phyloP scores from a whole-genome alignment of 37 sponge, comb jelly and placozoan genomes.

The Diacarnus erythraeanus region DNA sequence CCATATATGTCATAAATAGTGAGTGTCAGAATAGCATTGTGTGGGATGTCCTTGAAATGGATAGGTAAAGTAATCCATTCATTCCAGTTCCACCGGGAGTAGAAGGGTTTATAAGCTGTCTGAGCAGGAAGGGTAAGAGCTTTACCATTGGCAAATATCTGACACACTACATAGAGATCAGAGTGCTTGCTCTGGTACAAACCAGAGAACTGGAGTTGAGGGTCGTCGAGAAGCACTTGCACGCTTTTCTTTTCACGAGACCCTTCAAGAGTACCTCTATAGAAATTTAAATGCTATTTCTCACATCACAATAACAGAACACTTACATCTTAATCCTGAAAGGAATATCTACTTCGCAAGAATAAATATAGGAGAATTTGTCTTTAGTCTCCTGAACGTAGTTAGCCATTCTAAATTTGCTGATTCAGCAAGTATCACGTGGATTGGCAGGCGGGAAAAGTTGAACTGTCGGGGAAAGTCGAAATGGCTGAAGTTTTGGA shows the following conservation, averaged over 20 bases:
- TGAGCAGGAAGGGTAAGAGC: slow-evolving; percentile 80
- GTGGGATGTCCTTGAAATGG: slow-evolving; percentile 83
- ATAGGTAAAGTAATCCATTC: slow-evolving; percentile 89
- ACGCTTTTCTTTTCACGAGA: slow-evolving; percentile 64
- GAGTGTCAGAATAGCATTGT: slow-evolving; percentile 72
- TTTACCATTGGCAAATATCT: slow-evolving; percentile 81
- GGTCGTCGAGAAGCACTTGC: slow-evolving; percentile 70
- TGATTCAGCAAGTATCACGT: neutral
- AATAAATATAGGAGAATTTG: slow-evolving; percentile 80
- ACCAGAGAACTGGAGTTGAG: slow-evolving; percentile 87
- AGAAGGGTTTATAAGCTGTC: slow-evolving; percentile 94
- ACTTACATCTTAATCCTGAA: slow-evolving; percentile 88
- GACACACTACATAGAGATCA: slow-evolving; percentile 85
- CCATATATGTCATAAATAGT: slow-evolving; percentile 64
- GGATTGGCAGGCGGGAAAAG: neutral
- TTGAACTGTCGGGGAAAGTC: neutral
- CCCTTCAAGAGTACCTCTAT: slow-evolving; percentile 86
- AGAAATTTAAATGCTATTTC: neutral
- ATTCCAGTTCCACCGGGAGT: slow-evolving; percentile 93
- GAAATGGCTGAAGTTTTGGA: neutral
- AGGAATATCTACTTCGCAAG: slow-evolving; percentile 75
- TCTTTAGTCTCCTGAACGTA: slow-evolving; percentile 61
- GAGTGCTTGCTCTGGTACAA: slow-evolving; percentile 77
- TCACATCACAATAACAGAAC: neutral
- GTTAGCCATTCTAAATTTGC: slow-evolving; percentile 60